These are phyloP conservation scores for Hyphantria cunea DNA, from an alignment of 1,140 invertebrate genomes.

Conservation along the genomic window DNA sequence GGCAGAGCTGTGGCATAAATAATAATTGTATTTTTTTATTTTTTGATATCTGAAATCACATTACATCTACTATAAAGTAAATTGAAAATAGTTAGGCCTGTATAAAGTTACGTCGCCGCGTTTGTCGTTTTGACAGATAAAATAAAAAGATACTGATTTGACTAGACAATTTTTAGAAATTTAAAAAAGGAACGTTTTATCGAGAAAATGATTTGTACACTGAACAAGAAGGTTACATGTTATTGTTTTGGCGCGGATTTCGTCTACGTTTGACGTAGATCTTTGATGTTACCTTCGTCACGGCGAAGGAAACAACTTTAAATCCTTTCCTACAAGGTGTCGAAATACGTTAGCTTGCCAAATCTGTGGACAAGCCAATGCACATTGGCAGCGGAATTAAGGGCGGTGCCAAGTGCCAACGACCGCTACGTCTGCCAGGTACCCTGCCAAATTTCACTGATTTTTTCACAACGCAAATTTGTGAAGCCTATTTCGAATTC, in stretches of 20 bases:
- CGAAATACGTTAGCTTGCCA: slow-evolving; percentile 51
- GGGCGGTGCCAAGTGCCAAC: slow-evolving; percentile 36
- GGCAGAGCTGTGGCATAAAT: no score
- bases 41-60: no score
- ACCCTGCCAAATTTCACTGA: slow-evolving; percentile 33
- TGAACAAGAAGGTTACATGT: slow-evolving; percentile 14
- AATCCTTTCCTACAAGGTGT: slow-evolving; percentile 54
- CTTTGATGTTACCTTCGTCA: slow-evolving; percentile 9
- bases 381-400: slow-evolving; percentile 48
- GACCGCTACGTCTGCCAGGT: slow-evolving; percentile 41
- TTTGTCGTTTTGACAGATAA: no score
- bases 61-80: no score
- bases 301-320: slow-evolving; percentile 50
- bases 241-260: not conserved
- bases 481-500: slow-evolving; percentile 29
- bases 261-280: not conserved
- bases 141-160: no score
- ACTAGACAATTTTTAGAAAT: no score
- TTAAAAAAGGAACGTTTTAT: slow-evolving; percentile 2
- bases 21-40: no score
- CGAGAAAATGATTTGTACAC: not conserved
- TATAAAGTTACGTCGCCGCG: no score
- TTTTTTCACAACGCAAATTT: slow-evolving; percentile 28
- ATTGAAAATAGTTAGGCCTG: no score
- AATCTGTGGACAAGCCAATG: slow-evolving; percentile 45